These are phyloP conservation scores for Brienomyrus brachyistius DNA, from an alignment of 2,113 vertebrate species.

Conservation along the genomic window DNA sequence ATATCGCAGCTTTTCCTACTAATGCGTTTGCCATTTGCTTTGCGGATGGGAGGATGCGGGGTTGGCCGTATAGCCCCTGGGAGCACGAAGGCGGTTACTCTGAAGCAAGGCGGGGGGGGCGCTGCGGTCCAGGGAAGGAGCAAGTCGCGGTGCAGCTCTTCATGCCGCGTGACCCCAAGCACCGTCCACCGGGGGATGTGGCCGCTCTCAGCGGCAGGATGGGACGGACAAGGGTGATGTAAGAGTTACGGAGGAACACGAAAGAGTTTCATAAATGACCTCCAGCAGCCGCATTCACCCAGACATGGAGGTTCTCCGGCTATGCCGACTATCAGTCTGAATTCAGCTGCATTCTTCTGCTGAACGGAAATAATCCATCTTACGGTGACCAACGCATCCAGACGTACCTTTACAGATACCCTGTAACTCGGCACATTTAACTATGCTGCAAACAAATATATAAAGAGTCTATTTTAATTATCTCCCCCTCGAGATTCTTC, in stretches of 20 bases:
- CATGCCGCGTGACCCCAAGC: not conserved
- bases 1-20: conserved; percentile 61
- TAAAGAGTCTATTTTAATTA: not conserved
- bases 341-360: not conserved
- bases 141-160: not conserved
- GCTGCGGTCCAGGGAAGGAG: not conserved
- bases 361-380: not conserved
- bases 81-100: conserved; percentile 38
- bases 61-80: conserved; percentile 41
- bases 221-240: conserved; percentile 30
- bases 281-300: not conserved
- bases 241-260: conserved; percentile 31
- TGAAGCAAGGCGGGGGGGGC: conserved; percentile 44
- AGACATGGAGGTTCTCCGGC: not conserved
- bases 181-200: conserved; percentile 13
- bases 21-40: conserved; percentile 64
- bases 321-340: not conserved
- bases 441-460: not conserved
- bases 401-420: not conserved
- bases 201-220: conserved; percentile 40
- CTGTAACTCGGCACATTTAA: not conserved
- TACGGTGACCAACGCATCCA: not conserved
- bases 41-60: conserved; percentile 41
- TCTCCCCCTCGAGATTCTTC: not conserved
- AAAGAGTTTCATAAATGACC: conserved; percentile 28